Evolutionary conservation across 64 coral and sea anemone species (phyloP).

Genomic region (Astreopora myriophthalma): DNA sequence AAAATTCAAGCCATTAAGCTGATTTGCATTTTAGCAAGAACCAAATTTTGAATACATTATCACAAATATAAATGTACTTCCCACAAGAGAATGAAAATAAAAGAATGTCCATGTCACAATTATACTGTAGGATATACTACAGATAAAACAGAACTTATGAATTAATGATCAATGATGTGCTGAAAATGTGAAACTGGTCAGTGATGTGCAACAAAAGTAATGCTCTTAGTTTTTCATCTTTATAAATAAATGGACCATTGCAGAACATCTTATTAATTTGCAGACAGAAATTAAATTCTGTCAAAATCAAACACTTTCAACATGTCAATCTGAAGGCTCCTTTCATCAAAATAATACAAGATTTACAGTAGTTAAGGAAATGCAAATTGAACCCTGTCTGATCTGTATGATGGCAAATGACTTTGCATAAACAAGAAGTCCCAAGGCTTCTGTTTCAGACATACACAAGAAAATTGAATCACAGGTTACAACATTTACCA

Average conservation of each 20-base stretch:
- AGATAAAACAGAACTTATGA: background rate
- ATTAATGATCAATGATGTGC: background rate
- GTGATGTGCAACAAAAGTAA: background rate
- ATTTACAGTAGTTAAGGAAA: background rate
- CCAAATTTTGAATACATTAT: background rate
- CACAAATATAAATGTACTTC: background rate
- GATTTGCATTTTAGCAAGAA: background rate
- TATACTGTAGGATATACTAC: background rate
- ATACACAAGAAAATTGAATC: background rate
- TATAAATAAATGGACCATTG: background rate
- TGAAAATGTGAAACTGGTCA: background rate
- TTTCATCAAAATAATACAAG: background rate
- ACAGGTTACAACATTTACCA: conserved; percentile 29
- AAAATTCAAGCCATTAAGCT: background rate
- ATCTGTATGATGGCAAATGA: background rate
- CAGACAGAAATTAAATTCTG: background rate
- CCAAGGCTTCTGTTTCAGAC: background rate
- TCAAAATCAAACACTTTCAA: background rate
- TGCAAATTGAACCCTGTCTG: background rate
- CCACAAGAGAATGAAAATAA: background rate
- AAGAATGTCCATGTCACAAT: background rate
- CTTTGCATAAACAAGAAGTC: background rate
- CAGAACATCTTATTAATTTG: background rate
- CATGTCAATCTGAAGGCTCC: background rate
- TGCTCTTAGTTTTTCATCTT: background rate